Percentiles rank a stretch among this genome's conserved stretches.
Evolutionary conservation across 2,113 vertebrate genomes (phyloP).

Genomic region (Tetrao urogallus): DNA sequence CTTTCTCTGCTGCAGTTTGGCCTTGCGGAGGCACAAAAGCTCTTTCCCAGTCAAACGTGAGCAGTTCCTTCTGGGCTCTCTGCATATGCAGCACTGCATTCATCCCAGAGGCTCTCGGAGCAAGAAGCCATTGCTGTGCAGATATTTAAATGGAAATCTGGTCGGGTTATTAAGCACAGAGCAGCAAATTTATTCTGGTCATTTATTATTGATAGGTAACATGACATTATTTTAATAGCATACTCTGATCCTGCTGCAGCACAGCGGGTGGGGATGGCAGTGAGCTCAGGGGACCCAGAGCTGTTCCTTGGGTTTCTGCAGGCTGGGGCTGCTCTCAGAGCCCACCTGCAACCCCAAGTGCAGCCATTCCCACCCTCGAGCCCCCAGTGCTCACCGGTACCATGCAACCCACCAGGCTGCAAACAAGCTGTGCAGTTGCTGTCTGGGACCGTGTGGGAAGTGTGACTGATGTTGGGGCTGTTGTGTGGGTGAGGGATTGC

Average conservation of each 20-base stretch:
- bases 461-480: accelerated
- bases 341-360: neutral
- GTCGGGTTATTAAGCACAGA: conserved; percentile 35
- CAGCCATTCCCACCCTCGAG: neutral
- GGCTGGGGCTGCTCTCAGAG: accelerated
- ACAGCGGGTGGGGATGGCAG: neutral
- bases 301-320: neutral
- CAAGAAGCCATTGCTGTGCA: neutral
- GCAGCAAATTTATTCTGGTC: conserved; percentile 44
- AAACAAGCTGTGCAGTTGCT: neutral
- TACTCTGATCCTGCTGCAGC: conserved; percentile 34
- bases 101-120: neutral
- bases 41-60: neutral
- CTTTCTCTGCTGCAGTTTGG: neutral
- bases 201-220: conserved; percentile 58
- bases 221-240: conserved; percentile 25
- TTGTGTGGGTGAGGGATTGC: neutral
- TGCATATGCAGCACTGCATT: accelerated
- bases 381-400: neutral
- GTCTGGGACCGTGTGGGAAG: neutral
- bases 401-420: neutral
- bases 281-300: neutral
- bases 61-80: neutral
- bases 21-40: neutral
- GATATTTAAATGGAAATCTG: neutral